phyloP scores from a whole-genome alignment of 2,797 vertebrate species.

The Strix occidentalis region DNA sequence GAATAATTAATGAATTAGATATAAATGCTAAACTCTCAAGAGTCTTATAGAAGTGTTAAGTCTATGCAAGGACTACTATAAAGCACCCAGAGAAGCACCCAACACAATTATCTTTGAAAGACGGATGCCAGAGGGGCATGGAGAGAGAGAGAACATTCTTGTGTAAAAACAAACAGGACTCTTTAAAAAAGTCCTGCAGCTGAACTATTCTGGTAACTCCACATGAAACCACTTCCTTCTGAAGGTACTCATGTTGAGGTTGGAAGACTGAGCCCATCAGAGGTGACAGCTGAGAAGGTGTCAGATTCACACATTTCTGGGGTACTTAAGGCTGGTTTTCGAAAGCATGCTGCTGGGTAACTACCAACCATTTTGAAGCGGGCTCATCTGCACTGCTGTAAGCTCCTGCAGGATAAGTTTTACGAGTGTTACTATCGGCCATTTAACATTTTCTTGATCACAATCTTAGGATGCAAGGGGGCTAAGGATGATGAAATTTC shows the following conservation, averaged over 20 bases:
- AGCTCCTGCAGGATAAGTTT: background rate
- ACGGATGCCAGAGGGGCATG: background rate
- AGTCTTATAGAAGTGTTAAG: background rate
- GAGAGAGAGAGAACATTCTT: background rate
- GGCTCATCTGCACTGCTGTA: background rate
- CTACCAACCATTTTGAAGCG: background rate
- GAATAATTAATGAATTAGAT: background rate
- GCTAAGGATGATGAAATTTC: background rate
- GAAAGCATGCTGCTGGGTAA: background rate
- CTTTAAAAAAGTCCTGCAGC: background rate
- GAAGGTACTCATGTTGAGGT: background rate
- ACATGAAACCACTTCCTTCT: background rate
- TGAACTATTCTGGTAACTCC: background rate
- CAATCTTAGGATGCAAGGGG: background rate
- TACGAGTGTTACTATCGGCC: background rate
- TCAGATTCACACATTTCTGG: background rate
- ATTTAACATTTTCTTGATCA: constrained; percentile 10
- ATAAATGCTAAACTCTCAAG: background rate
- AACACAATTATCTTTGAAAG: background rate
- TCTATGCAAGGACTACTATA: background rate
- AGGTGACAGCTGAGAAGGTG: background rate
- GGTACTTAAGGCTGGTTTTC: background rate
- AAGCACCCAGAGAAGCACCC: background rate
- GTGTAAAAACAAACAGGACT: background rate
- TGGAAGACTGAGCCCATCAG: background rate